Percentiles rank a stretch among this genome's conserved stretches.
phyloP scores from a whole-genome alignment of 53 echinoderm and acorn worm species.

The Hippasteria phrygiana region DNA sequence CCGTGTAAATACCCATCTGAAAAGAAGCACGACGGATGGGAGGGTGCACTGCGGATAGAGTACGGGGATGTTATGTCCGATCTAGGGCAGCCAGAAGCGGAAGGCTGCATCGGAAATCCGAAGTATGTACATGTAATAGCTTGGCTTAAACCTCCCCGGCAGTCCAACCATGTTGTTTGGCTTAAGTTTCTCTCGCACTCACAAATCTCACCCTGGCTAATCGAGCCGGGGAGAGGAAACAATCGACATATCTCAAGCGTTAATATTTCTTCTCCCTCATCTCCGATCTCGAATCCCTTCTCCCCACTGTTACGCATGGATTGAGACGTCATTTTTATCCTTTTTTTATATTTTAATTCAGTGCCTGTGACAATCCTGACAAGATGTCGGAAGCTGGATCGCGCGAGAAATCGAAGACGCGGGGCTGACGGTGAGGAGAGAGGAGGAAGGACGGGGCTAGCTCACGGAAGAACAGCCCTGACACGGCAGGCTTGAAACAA shows the following conservation, averaged over 20 bases:
- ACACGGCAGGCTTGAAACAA: background rate
- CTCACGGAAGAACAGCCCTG: background rate
- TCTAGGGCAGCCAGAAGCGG: conserved; percentile 16
- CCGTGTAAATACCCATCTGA: background rate
- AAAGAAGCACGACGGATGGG: background rate
- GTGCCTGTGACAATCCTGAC: conserved; percentile 47
- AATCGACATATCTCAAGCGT: conserved; percentile 38
- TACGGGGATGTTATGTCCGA: conserved; percentile 28
- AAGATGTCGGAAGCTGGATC: conserved; percentile 35
- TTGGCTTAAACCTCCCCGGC: background rate
- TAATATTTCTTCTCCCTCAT: background rate
- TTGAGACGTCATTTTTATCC: conserved; percentile 48
- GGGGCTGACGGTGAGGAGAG: background rate
- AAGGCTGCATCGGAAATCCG: conserved; percentile 26
- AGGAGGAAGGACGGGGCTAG: background rate
- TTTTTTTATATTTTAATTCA: background rate
- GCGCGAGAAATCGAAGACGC: conserved; percentile 50
- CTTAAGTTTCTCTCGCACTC: background rate
- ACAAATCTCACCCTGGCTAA: background rate
- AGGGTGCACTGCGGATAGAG: conserved; percentile 14
- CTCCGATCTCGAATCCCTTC: background rate
- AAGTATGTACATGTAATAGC: conserved; percentile 13
- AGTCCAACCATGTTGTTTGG: conserved; percentile 6
- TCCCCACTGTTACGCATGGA: conserved; percentile 18
- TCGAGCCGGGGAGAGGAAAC: background rate